Conservation (phyloP, 1,140 invertebrate species). For the Chironomus striatipennis region DNA sequence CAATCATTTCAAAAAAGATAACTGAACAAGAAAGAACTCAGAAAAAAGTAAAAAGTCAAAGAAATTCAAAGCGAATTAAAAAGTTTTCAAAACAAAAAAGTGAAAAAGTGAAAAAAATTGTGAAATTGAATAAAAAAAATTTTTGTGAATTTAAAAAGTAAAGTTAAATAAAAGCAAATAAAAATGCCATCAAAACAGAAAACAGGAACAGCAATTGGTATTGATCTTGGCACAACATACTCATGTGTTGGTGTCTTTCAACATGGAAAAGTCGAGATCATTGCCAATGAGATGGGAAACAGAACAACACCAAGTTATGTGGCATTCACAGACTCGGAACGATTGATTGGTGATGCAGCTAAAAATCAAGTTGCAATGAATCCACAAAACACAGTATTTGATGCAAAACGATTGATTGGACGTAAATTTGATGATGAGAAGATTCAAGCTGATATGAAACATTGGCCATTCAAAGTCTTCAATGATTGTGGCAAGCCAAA, state of each 20-base stretch:
- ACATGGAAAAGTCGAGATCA: slow-evolving; percentile 85
- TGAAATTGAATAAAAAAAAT: not conserved
- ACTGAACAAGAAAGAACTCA: not conserved
- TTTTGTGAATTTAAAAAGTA: not conserved
- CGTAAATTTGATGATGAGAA: slow-evolving; percentile 58
- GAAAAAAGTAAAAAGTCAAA: not conserved
- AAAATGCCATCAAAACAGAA: slow-evolving; percentile 24
- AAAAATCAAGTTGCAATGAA: slow-evolving; percentile 53
- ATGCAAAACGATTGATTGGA: slow-evolving; percentile 56
- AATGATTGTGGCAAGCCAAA: slow-evolving; percentile 57
- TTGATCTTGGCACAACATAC: slow-evolving; percentile 71
- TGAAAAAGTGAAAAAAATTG: too few species aligned
- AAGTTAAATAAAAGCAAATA: slow-evolving; percentile 24
- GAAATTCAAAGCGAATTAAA: not conserved
- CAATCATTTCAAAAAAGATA: not conserved
- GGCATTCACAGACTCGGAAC: slow-evolving; percentile 73
- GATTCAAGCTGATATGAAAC: slow-evolving; percentile 65
- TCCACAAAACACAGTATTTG: slow-evolving; percentile 40
- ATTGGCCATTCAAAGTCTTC: slow-evolving; percentile 65
- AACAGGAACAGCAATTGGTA: slow-evolving; percentile 59
- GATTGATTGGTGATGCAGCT: slow-evolving; percentile 62
- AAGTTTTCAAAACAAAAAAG: not conserved
- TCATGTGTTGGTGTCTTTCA: slow-evolving; percentile 75
- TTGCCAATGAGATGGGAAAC: slow-evolving; percentile 91
- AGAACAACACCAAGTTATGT: slow-evolving; percentile 86